These are phyloP conservation scores for Ceuthmochares aereus DNA, from an alignment of 2,113 vertebrate species.

Conservation along the genomic window DNA sequence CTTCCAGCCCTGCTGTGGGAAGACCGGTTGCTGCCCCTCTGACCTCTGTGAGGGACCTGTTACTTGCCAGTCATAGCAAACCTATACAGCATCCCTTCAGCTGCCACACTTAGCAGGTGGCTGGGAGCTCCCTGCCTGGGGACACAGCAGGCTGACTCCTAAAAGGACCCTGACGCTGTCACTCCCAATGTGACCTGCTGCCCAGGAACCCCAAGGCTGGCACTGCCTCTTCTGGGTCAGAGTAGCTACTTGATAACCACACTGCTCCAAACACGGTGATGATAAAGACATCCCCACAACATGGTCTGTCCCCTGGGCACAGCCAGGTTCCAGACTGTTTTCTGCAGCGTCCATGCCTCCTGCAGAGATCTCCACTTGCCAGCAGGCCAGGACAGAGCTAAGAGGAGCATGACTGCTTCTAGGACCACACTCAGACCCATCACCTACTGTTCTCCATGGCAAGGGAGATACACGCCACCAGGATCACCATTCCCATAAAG, in stretches of 20 bases:
- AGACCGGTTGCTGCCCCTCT: neutral
- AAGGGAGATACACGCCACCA: neutral
- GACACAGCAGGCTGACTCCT: neutral
- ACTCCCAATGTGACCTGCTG: neutral
- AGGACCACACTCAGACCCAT: neutral
- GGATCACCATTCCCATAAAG: neutral
- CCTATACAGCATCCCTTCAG: neutral
- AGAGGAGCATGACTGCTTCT: neutral
- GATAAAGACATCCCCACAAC: neutral
- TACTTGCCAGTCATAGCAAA: rapidly evolving
- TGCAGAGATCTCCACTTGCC: rapidly evolving
- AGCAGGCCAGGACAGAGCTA: neutral
- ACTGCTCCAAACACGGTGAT: neutral
- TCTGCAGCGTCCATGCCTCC: neutral
- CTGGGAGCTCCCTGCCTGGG: neutral
- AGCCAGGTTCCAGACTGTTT: neutral
- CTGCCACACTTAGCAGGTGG: rapidly evolving
- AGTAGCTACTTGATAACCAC: neutral
- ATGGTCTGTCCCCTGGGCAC: neutral
- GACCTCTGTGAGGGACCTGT: neutral
- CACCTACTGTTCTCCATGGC: neutral
- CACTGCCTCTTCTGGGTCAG: neutral
- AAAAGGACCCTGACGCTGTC: neutral
- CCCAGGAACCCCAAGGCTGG: neutral
- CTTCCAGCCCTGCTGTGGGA: neutral